Evolutionary conservation across 2,888 invertebrate genomes (phyloP), one percentile per base, ranked within the genome.

Genomic region (Ecliptopera silaceata): DNA sequence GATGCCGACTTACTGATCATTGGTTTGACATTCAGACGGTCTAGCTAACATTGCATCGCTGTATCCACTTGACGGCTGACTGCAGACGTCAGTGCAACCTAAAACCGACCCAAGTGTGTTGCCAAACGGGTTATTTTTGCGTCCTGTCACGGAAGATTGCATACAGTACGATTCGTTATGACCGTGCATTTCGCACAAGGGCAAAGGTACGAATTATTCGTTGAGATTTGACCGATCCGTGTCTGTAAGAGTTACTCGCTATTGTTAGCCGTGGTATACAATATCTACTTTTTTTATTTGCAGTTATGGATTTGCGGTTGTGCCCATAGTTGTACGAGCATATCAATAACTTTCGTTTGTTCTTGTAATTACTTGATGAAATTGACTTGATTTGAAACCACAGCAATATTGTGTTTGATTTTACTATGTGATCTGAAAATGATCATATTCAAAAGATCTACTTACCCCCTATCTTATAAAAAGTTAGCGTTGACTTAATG

Each of bases 1-100:
- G 71, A 70, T 79, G 80, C 48, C 39, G 44, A 51, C 51, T 48
- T 44, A 48, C 79, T 82, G 86, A 88, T 89, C 86, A 91, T 91
- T 91, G 86, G 87, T 91, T 90, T 91, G 91, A 91, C 91, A 88
- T 91, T 91, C 90, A 91, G 86, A 88, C 85, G 74, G 83, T 82
- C 88, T 88, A 88, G 84, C 88, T 80, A 81, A 85, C 84, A 84
- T 86, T 89, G 89, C 89, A 89, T 68, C 69, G n/a, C 57, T 68
- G 68, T 74, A 70, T 63, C 70, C 74, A 74, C 66, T 73, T 75
- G 70, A 72, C 79, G 77, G 69, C 69, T 66, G 71, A 70, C 69
- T 75, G 76, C 72, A 76, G 61, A 15, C 32, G 49, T 56, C 38
- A 57, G 32, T 49, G 42, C 69, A 68, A 65, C 54, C 70, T 54